Conservation (phyloP, 2,113 vertebrate genomes). For the Nicator chloris region DNA sequence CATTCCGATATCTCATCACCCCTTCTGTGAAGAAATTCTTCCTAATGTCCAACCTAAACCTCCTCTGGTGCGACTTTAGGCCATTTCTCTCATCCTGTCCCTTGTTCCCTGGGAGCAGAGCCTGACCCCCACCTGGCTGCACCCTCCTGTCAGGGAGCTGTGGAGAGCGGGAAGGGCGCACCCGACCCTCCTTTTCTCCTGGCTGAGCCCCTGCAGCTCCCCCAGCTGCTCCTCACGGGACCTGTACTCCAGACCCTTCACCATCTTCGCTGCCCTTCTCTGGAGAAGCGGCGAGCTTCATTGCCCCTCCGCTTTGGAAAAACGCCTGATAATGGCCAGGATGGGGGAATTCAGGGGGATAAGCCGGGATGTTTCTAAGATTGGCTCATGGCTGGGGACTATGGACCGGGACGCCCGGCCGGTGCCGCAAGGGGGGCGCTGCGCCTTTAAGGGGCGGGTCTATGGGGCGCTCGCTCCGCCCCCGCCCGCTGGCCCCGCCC, state of each 20-base stretch:
- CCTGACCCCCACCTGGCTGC: not conserved
- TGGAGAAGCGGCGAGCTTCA: not conserved
- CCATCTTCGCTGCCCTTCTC: not conserved
- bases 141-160: not conserved
- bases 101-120: not conserved
- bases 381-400: rapidly evolving
- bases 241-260: not conserved
- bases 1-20: not conserved
- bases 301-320: not conserved
- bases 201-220: not conserved
- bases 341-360: not conserved
- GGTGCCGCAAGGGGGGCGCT: rapidly evolving
- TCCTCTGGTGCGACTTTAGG: not conserved
- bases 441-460: not conserved
- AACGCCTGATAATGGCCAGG: not conserved
- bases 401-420: too few species aligned
- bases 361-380: too few species aligned
- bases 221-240: not conserved
- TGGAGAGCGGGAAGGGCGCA: not conserved
- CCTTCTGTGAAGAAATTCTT: not conserved
- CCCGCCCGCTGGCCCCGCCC: not conserved
- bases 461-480: rapidly evolving
- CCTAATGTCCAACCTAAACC: not conserved
- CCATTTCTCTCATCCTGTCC: not conserved
- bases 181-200: not conserved